These are phyloP conservation scores for Drosophila willistoni DNA, from an alignment of 1,140 invertebrate species.

Conservation along the genomic window DNA sequence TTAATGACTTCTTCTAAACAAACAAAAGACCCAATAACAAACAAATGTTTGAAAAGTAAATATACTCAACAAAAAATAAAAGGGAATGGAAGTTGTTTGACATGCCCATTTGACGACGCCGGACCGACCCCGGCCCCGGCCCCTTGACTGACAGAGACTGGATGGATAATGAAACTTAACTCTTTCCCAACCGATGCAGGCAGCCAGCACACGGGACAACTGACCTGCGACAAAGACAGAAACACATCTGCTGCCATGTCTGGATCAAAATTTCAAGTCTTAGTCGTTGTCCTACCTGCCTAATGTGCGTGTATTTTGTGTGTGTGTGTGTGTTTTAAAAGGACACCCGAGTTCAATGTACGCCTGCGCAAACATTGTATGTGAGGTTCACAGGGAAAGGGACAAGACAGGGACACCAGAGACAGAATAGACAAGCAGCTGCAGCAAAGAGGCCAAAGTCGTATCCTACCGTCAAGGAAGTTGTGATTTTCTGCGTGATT, in stretches of 20 bases:
- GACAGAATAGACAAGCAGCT: slow-evolving; percentile 62
- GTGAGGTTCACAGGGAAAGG: slow-evolving; percentile 1
- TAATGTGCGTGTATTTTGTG: not conserved
- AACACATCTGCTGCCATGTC: slow-evolving; percentile 71
- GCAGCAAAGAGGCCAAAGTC: slow-evolving; percentile 20
- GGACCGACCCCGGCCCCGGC: slow-evolving; percentile 19
- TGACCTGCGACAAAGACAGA: slow-evolving; percentile 74
- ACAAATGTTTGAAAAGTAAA: slow-evolving; percentile 64
- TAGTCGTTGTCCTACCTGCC: slow-evolving; percentile 2
- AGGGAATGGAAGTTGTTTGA: slow-evolving; percentile 32
- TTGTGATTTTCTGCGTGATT: slow-evolving; percentile 66
- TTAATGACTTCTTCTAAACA: slow-evolving; percentile 74
- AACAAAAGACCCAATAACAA: slow-evolving; percentile 49
- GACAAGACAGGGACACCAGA: not conserved
- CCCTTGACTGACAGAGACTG: slow-evolving; percentile 27
- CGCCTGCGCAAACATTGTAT: slow-evolving; percentile 70
- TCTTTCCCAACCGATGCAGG: slow-evolving; percentile 19
- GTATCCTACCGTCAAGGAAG: slow-evolving; percentile 30
- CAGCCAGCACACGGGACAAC: slow-evolving; percentile 38
- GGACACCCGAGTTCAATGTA: slow-evolving; percentile 69
- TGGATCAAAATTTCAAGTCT: slow-evolving; percentile 23
- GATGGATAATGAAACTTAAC: slow-evolving; percentile 61
- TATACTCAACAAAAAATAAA: not conserved
- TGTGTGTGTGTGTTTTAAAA: slow-evolving; percentile 13
- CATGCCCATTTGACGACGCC: slow-evolving; percentile 26